phyloP scores from a whole-genome alignment of 2,888 invertebrate genomes.

The Saturnia pavonia region DNA sequence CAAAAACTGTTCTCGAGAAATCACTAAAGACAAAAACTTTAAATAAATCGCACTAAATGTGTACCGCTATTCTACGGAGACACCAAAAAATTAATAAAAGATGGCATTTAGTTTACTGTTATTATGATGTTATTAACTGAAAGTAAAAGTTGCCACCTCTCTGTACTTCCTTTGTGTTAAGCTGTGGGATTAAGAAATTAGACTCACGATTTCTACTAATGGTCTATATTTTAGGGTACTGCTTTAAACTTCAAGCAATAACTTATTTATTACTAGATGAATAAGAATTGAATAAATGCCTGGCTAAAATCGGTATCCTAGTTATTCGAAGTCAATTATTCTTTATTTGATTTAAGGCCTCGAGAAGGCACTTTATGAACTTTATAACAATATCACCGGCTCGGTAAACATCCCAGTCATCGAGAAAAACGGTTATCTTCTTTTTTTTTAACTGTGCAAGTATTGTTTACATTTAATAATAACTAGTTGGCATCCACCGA shows the following conservation, averaged over 20 bases:
- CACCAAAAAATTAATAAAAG: conserved; percentile 12
- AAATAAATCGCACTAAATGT: neutral
- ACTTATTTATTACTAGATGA: too few species aligned
- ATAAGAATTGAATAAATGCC: too few species aligned
- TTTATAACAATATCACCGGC: too few species aligned
- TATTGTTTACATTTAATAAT: too few species aligned
- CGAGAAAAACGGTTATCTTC: too few species aligned
- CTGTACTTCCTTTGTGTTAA: conserved; percentile 20
- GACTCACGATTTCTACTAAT: neutral
- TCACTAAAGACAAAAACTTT: neutral
- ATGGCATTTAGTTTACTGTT: neutral
- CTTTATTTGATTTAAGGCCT: too few species aligned
- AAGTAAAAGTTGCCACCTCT: conserved; percentile 33
- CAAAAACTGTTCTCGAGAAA: neutral
- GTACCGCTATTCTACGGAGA: neutral
- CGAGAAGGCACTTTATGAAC: too few species aligned
- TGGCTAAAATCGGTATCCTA: too few species aligned
- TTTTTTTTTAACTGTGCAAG: too few species aligned
- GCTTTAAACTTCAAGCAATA: neutral
- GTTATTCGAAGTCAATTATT: too few species aligned
- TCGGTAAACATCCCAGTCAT: too few species aligned
- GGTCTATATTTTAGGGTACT: neutral
- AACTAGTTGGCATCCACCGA: too few species aligned
- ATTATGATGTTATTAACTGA: conserved; percentile 26
- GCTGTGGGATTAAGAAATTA: neutral